Base-by-base conservation (phyloP, 1,140 invertebrate genomes). In the Caenorhabditis latens region DNA sequence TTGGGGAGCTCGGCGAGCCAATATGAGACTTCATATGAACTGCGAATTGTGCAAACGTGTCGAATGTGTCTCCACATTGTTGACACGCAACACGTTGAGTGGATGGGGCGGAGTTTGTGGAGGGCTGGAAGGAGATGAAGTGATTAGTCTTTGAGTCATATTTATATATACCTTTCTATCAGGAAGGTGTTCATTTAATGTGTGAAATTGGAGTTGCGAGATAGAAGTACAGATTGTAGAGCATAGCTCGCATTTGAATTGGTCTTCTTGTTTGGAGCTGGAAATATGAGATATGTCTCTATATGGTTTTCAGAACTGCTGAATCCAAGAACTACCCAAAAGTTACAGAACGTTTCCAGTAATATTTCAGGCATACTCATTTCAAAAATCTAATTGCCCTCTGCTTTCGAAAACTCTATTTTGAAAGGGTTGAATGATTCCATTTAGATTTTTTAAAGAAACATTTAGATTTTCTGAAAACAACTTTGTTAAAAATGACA, bases 11-110 rank as follows among this genome's bases (percentile, higher is more conserved):
- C 79, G 43, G 71, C 9, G 63, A 88, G 88, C 46, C 19, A 21
- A 85, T 75, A 46, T 85, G 84, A 21, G 11, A 46, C 16, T 58
- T 75, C 79, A 90, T 89, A 53, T 90, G 89, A 48, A 85, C 40
- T 13, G 88, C 87, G 46, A 88, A 88, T 21, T 67, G 32, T n/a
- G 58, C 32, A 19, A 82, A 75, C n/a, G 14, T 84, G 24, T 79
- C 61, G 50, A 90, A 90, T 16, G 43, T 89, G n/a, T 82, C 75
- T 11, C 87, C 85, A 32, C 89, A 90, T 55, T 87, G 84, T 65
- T 88, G 85, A 65, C 89, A 90, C 61, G 63, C 84, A 24, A 85
- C 61, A 40, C 83, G 57, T 42, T 42, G 40, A 46, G 55, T 13
- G 13, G 79, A n/a, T 0, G 43, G n/a, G 71, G 19, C 43, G 71